Base-by-base conservation (phyloP, 2,113 vertebrate genomes). In the Scartelaos histophorus region DNA sequence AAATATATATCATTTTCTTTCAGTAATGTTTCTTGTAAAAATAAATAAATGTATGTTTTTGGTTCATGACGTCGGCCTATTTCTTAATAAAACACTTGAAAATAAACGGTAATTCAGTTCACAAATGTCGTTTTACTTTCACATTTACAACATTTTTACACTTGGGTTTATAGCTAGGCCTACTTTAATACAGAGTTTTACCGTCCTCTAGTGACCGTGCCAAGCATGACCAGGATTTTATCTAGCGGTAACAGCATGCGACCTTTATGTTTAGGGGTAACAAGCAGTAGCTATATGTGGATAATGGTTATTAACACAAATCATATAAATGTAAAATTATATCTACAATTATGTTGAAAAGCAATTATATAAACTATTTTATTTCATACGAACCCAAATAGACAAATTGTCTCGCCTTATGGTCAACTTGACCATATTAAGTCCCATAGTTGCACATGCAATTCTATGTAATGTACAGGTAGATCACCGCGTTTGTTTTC, bases 41-140 rank as follows among this genome's bases (percentile, higher is more conserved):
- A 21, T n/a, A 54, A 97, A 98, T 97, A 96, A 96, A 95, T 64
- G 61, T 64, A 38, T 57, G 56, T 24, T 25, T 58, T 58, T 3
- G 9, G 56, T 25, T 4, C 21, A 56, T 56, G 38, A 22, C 11
- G 54, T 56, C 11, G n/a, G 53, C n/a, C 21, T 22, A 21, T 56
- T 51, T 16, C 17, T 51, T 10, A 43, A 43, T 43, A 43, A 43
- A 43, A 43, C 38, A 43, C 38, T 43, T 9, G 7, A 7, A 43
- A 43, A 43, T 43, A 43, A 43, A 43, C 38, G 7, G 10, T 43
- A 9, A 43, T 43, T 43, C 9, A 7, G 38, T 43, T 10, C 10
- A 7, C 0, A 10, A 9, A 43, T 43, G 38, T 43, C 38, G 38
- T 1, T 43, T 11, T 43, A 43, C 7, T 11, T 43, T 10, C 38